Percentiles rank a stretch among this genome's conserved stretches.
These are phyloP conservation scores for Crotalus adamanteus DNA, from an alignment of 2,797 vertebrate species.

Conservation along the genomic window DNA sequence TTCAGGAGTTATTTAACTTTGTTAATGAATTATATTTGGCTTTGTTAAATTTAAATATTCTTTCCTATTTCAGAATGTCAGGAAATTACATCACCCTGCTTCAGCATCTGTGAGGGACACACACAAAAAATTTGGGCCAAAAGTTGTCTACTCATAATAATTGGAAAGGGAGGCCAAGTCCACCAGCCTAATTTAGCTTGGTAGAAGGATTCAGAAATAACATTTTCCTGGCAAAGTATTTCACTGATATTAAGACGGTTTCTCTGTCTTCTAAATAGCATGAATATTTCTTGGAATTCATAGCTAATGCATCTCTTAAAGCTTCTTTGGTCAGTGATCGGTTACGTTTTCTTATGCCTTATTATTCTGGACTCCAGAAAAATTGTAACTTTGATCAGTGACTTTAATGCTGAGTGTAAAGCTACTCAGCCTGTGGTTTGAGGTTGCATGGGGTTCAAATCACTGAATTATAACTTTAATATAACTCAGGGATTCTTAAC, in stretches of 20 bases:
- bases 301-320: not conserved
- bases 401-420: not conserved
- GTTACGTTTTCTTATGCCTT: not conserved
- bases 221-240: not conserved
- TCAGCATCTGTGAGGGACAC: not conserved
- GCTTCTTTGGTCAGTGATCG: not conserved
- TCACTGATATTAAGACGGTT: not conserved
- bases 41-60: not conserved
- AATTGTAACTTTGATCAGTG: not conserved
- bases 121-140: not conserved
- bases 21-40: not conserved
- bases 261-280: not conserved
- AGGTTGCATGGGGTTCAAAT: not conserved
- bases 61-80: not conserved
- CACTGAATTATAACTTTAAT: not conserved
- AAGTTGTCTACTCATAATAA: not conserved
- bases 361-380: not conserved
- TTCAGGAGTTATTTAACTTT: not conserved
- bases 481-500: not conserved
- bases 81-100: not conserved
- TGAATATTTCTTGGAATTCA: not conserved
- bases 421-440: not conserved
- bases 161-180: not conserved
- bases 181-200: not conserved
- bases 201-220: not conserved